Conservation (phyloP, 2,113 vertebrate species). For the Clarias magur region DNA sequence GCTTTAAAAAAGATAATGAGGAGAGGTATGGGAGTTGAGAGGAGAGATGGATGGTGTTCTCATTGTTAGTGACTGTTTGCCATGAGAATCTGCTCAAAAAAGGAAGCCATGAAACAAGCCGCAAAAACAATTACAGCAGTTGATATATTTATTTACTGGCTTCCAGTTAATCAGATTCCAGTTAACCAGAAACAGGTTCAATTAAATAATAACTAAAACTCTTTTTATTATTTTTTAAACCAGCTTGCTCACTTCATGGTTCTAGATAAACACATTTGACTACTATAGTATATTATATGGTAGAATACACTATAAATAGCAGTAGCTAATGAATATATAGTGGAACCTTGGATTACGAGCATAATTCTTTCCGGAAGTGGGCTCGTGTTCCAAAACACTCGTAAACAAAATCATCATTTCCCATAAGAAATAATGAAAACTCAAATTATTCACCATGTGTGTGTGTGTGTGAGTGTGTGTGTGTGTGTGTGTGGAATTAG, state of each 20-base stretch:
- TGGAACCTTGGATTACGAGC: too few species aligned
- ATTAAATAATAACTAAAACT: not conserved
- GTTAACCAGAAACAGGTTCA: not conserved
- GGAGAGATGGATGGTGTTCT: constrained; percentile 8
- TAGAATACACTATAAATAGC: not conserved
- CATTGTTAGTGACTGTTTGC: not conserved
- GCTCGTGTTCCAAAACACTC: too few species aligned
- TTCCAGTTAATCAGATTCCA: not conserved
- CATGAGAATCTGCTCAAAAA: not conserved
- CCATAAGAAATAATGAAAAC: too few species aligned
- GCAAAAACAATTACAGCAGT: not conserved
- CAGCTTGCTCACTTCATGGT: not conserved
- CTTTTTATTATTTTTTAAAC: not conserved
- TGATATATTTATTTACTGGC: not conserved
- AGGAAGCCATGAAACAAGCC: not conserved
- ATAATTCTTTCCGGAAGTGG: too few species aligned
- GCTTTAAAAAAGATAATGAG: constrained; percentile 9
- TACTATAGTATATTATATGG: not conserved
- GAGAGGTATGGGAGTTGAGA: constrained; percentile 1
- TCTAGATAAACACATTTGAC: not conserved
- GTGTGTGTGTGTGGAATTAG: too few species aligned
- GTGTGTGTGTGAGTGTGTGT: too few species aligned
- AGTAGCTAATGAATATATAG: not conserved
- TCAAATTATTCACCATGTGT: too few species aligned
- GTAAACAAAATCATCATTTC: too few species aligned